A percentile compares a stretch with the other conserved stretches of the same genome.
These are phyloP conservation scores for Fissipunctia ypsillon DNA, from an alignment of 2,888 invertebrate species.

Conservation along the genomic window DNA sequence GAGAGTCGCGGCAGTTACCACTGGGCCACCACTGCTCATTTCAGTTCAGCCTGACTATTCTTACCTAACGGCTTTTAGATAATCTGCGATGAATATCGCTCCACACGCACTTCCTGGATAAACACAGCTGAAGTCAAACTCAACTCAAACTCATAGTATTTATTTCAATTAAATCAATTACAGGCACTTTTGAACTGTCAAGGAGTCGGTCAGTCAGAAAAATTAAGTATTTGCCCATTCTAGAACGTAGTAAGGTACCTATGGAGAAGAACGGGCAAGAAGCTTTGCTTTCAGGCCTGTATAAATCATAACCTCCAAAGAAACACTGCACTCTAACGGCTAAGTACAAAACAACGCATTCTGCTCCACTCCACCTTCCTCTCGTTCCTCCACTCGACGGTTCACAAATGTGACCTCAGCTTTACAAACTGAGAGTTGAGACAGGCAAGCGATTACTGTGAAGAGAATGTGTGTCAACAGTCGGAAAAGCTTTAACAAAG, in stretches of 20 bases:
- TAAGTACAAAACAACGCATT: conserved; percentile 2
- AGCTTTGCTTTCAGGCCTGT: background rate
- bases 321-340: background rate
- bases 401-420: conserved; percentile 53
- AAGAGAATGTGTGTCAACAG: conserved; percentile 74
- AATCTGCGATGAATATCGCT: background rate
- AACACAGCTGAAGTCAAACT: background rate
- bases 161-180: too few species aligned
- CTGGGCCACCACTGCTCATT: too few species aligned
- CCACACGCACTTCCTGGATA: too few species aligned
- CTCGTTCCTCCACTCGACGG: background rate
- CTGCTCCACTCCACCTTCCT: background rate
- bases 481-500: conserved; percentile 68
- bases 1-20: too few species aligned
- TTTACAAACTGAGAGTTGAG: conserved; percentile 61
- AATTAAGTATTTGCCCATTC: too few species aligned
- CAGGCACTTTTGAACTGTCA: too few species aligned
- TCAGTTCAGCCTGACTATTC: too few species aligned
- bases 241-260: too few species aligned
- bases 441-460: conserved; percentile 69
- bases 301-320: background rate
- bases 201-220: too few species aligned
- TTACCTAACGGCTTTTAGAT: background rate
- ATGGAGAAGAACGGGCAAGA: too few species aligned
- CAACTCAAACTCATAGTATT: too few species aligned